phyloP scores from a whole-genome alignment of 2,888 invertebrate genomes.

The Papilio gigon region DNA sequence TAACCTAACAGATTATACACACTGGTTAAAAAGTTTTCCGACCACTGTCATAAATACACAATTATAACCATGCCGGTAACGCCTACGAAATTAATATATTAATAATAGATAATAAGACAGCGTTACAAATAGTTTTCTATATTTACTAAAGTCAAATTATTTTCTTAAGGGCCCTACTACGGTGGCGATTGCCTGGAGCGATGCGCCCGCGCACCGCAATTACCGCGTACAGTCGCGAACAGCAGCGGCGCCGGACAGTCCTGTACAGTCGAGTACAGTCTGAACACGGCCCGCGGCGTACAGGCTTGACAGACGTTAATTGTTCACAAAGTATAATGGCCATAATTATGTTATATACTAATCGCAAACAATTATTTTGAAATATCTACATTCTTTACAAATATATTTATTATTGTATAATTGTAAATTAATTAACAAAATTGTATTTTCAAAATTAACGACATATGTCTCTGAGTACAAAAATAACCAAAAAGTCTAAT shows the following conservation, averaged over 20 bases:
- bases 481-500: too few relatives aligned
- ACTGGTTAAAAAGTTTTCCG: too few relatives aligned
- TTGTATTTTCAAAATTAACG: background rate
- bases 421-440: background rate
- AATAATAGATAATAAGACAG: constrained; percentile 45
- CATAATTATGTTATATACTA: constrained; percentile 56
- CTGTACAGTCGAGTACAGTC: constrained; percentile 40
- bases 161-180: constrained; percentile 41
- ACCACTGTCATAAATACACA: too few relatives aligned
- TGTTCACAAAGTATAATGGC: constrained; percentile 62
- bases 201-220: constrained; percentile 55
- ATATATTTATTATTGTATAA: background rate
- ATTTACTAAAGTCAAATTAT: constrained; percentile 45
- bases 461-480: too few relatives aligned
- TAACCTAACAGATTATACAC: too few relatives aligned
- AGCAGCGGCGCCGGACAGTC: constrained; percentile 49
- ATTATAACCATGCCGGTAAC: constrained; percentile 20
- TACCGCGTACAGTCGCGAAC: constrained; percentile 45
- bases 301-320: constrained; percentile 69
- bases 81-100: constrained; percentile 37
- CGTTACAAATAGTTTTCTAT: constrained; percentile 45
- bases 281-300: constrained; percentile 49
- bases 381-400: constrained; percentile 7
- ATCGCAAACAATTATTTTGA: constrained; percentile 45
- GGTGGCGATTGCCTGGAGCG: constrained; percentile 56